Evolutionary conservation across 2,797 vertebrate species (phyloP).

Genomic region (Lutjanus argentimaculatus): DNA sequence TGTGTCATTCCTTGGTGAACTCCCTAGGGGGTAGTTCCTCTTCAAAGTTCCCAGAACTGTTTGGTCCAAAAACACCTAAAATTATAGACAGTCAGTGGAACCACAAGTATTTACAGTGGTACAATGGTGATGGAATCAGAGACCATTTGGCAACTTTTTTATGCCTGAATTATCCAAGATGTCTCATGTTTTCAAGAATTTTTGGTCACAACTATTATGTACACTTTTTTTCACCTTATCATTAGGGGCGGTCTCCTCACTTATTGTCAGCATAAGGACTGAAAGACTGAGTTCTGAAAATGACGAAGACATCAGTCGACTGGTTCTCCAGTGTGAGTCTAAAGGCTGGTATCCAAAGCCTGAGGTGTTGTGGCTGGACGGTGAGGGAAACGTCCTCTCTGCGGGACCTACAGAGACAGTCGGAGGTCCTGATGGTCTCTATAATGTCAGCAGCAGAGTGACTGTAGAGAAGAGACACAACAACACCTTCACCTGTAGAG

Average conservation of each 20-base stretch:
- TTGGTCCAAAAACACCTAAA: background rate
- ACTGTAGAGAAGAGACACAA: too few relatives aligned
- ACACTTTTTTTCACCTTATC: background rate
- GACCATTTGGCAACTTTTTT: too few relatives aligned
- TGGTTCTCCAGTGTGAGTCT: background rate
- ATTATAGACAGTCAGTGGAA: background rate
- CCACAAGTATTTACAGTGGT: background rate
- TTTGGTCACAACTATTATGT: background rate
- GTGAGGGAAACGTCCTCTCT: conserved; percentile 12
- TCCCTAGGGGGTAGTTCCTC: too few relatives aligned
- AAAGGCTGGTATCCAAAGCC: background rate
- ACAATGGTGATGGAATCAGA: too few relatives aligned
- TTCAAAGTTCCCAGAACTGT: too few relatives aligned
- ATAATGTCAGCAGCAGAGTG: too few relatives aligned
- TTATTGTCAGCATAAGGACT: background rate
- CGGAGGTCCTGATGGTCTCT: conserved; percentile 15
- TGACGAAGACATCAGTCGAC: background rate
- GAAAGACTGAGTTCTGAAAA: background rate
- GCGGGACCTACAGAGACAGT: conserved; percentile 8
- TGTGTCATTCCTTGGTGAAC: too few relatives aligned
- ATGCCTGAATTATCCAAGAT: too few relatives aligned
- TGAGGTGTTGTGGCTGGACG: background rate
- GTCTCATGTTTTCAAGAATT: background rate
- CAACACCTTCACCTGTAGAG: too few relatives aligned
- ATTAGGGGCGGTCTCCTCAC: background rate